Base-by-base conservation (phyloP, 2,888 invertebrate species). In the Eupithecia tripunctaria region DNA sequence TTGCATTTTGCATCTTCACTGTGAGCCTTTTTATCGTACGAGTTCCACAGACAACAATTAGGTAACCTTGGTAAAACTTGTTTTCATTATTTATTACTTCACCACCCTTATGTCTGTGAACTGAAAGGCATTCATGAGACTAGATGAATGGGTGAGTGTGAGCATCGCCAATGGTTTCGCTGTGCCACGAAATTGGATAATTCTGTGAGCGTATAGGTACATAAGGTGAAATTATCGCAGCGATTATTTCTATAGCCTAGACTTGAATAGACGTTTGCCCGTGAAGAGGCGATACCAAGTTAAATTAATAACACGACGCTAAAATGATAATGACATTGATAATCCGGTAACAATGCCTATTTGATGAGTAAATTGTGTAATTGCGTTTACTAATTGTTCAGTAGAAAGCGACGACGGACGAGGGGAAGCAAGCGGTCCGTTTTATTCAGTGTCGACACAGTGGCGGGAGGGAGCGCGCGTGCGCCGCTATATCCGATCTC, bases 361-460 rank as follows among this genome's bases (percentile, higher is more conserved):
- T 80, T 81, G 78, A 84, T 82, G 80, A 85, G 83, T 85, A 85
- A 86, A 87, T 89, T 87, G 84, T 84, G 82, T 88, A 89, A 89
- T 90, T 89, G 85, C 84, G 82, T 84, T 89, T 89, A 85, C 83
- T 81, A 84, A 74, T 71, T 82, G 73, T 78, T 76, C 78, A 87
- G 87, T 89, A 91, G 91, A 88, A 89, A 90, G 88, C 82, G 76
- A 78, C 81, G 83, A 80, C 75, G 64, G 60, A 25, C 36, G 70
- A 76, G 81, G 82, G 79, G 82, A 64, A 77, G 79, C 71, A 21
- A 51, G 21, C 47, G 18, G 18, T 80, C 76, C 73, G 79, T 70
- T 87, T 85, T 81, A 82, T 78, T 82, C 85, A 84, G 87, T 84
- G 84, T 82, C 84, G 86, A 88, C 84, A 84, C 80, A 84, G 85